Evolutionary conservation across 2,888 invertebrate species (phyloP), one percentile per base, ranked within the genome.

Genomic region (Tortrix viridana): DNA sequence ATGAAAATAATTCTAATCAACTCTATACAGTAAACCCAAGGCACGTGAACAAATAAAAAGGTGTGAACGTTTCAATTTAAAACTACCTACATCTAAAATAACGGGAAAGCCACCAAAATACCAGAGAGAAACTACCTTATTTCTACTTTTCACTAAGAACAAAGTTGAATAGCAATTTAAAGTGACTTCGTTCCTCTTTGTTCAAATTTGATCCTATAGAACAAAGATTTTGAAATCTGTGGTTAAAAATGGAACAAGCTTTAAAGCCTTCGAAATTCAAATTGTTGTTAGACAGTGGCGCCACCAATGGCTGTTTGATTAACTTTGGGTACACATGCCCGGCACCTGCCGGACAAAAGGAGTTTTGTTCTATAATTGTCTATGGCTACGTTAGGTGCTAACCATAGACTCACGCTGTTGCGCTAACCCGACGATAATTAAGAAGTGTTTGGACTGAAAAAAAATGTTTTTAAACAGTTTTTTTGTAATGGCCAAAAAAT

Each of bases 291-390:
- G 16, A 53, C 41, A 9, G 53, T 53, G 41, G 53, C 53, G 53
- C 53, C 53, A n/a, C 20, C 20, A 2, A 9, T 7, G 41, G n/a
- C 2, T 16, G 38, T 3, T 12, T 2, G 38, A 2, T 2, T 41
- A 53, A 41, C 41, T 22, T 41, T 14, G 52, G 6, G 20, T 53
- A 41, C 53, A 22, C 22, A 0, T 12, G n/a, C n/a, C n/a, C n/a
- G 22, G 53, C 53, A 53, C 41, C 53, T 53, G 52, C 23, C 55
- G 66, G 67, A 76, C 76, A 77, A 76, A 71, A 68, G 68, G 68
- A 68, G 71, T 76, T 46, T 73, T 76, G 58, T 58, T 48, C 58
- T 26, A 43, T 58, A 58, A 58, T 58, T 58, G 58, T 49, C 37
- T 16, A 22, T 57, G 48, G 58, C 41, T 53, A 53, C 37, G 19